phyloP scores from a whole-genome alignment of 2,113 vertebrate species.

The Phycodurus eques region DNA sequence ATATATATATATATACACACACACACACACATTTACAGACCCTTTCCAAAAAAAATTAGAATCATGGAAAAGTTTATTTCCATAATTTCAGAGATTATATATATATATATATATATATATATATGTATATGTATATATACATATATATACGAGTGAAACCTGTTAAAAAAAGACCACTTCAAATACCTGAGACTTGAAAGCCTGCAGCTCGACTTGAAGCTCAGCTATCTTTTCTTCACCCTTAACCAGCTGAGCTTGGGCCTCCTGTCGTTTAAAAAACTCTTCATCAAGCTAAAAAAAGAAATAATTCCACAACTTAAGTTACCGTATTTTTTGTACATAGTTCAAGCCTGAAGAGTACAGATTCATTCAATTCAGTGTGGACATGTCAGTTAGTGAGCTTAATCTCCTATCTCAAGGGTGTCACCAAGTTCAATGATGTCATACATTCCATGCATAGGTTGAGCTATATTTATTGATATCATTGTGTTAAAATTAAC shows the following conservation, averaged over 20 bases:
- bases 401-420: neutral
- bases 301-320: slow-evolving; percentile 12
- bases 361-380: neutral
- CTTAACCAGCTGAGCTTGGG: slow-evolving; percentile 83
- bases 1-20: too few relatives aligned
- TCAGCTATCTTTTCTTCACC: slow-evolving; percentile 84
- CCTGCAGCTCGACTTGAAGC: slow-evolving; percentile 84
- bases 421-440: neutral
- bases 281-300: slow-evolving; percentile 88
- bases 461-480: neutral
- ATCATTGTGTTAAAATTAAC: neutral
- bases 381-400: neutral
- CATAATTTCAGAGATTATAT: too few relatives aligned
- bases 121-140: too few relatives aligned
- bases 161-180: neutral
- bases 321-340: neutral
- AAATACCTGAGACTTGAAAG: slow-evolving; percentile 86
- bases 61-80: too few relatives aligned
- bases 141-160: neutral
- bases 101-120: too few relatives aligned
- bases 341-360: neutral
- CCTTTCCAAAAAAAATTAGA: too few relatives aligned
- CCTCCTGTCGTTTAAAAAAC: slow-evolving; percentile 87
- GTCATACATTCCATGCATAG: neutral
- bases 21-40: too few relatives aligned